Base-by-base conservation (phyloP, 2,888 invertebrate genomes). In the Chloromyia formosa region DNA sequence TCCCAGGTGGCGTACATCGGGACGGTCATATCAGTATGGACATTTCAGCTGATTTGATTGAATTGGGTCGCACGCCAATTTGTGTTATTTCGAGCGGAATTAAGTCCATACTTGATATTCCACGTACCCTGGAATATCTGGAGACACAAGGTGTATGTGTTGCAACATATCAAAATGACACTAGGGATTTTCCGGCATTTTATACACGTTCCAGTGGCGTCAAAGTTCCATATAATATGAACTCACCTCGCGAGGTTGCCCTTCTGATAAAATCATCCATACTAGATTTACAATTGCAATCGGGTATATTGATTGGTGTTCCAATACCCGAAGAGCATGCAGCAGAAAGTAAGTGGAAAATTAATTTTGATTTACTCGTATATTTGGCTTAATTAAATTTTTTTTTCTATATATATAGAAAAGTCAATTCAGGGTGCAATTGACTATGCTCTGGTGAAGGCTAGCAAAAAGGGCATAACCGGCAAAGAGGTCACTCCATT, bases 121-220 rank as follows among this genome's bases (percentile, higher is more conserved):
- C 92, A 2, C 92, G 92, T 82, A 98, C 98, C 0, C 87, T 99
- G 62, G 98, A 99, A 84, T 97, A 92, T 84, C 87, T 99, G 87
- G 98, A 98, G 88, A 98, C 97, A 0, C 92, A 95, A 84, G 97
- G 98, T 0, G 97, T 98, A 0, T 93, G 94, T 80, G 96, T 98
- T 0, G 91, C 92, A 45, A 90, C 93, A 0, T 93, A 90, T 78
- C 93, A 94, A 0, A 85, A 87, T n/a, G 84, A 88, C 0, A 84
- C 85, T 0, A 85, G 86, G 27, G 89, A 90, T 14, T 99, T 99
- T 85, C 99, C 99, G 0, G 96, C 97, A 54, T 99, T 99, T 86
- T 99, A 97, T 86, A 93, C 94, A 0, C 86, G 89, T 3, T 87
- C 88, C 75, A 97, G 97, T 78, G 93, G 92, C 0, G 58, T 74